These are phyloP conservation scores for Epistrophe eligans DNA, from an alignment of 2,888 invertebrate genomes.

Conservation along the genomic window DNA sequence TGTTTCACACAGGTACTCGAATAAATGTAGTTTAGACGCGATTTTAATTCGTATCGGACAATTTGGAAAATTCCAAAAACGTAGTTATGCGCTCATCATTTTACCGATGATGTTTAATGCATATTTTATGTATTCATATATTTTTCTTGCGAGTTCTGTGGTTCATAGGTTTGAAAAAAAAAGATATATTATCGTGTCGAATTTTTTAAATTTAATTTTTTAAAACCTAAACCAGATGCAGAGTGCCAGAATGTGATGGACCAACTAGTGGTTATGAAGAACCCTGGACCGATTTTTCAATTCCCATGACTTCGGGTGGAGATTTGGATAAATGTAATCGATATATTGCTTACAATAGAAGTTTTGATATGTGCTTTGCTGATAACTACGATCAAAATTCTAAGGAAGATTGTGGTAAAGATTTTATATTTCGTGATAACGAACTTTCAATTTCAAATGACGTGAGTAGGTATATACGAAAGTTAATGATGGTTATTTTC, in stretches of 20 bases:
- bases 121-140: slow-evolving; percentile 87
- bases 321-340: slow-evolving; percentile 79
- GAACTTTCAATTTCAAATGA: slow-evolving; percentile 81
- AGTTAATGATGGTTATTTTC: not conserved
- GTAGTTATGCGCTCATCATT: slow-evolving; percentile 86
- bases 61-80: slow-evolving; percentile 87
- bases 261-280: slow-evolving; percentile 80
- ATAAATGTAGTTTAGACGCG: slow-evolving; percentile 76
- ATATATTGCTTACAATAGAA: slow-evolving; percentile 67
- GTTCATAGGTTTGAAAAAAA: slow-evolving; percentile 87
- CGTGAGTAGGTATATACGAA: slow-evolving; percentile 77
- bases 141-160: slow-evolving; percentile 89
- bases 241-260: slow-evolving; percentile 82
- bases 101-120: slow-evolving; percentile 88
- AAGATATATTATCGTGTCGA: slow-evolving; percentile 37
- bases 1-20: slow-evolving; percentile 70
- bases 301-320: slow-evolving; percentile 80
- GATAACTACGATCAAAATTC: slow-evolving; percentile 81
- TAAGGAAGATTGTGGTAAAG: slow-evolving; percentile 78
- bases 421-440: slow-evolving; percentile 80
- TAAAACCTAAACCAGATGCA: slow-evolving; percentile 79
- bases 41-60: slow-evolving; percentile 85
- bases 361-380: slow-evolving; percentile 81
- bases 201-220: not conserved
- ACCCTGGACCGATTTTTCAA: slow-evolving; percentile 85